Evolutionary conservation across 2,888 invertebrate genomes (phyloP), one percentile per base, ranked within the genome.

Genomic region (Parascotia fuliginaria): DNA sequence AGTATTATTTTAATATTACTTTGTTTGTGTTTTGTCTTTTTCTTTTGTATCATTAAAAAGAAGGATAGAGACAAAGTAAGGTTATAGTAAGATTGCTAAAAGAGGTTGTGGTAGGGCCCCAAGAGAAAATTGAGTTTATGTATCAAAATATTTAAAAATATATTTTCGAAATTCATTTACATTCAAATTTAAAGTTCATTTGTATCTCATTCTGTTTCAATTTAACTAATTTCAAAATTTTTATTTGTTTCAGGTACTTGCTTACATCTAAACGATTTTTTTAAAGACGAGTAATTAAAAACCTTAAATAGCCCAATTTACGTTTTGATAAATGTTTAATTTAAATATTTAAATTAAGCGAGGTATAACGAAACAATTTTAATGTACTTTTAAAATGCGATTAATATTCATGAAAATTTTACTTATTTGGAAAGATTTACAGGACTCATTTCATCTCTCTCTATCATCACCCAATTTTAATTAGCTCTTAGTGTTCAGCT

Each of bases 181-280:
- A 33, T 38, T 28, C 1, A 39, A 47, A 14, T 15, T 28, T 46
- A 4, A 29, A 53, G 32, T 60, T 45, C 53, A 43, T 54, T 60
- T 49, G 42, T 49, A 16, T 43, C n/a, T 6, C 46, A 60, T 53
- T 43, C 50, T 29, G 9, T 57, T 57, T 40, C 43, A 57, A 56
- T 56, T 47, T 41, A 54, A 51, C 59, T 66, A 62, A 66, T 62
- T 59, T 47, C 7, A 12, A 44, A 51, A 64, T 59, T 65, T 39
- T 66, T 43, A 45, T 66, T 67, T 67, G 67, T 67, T 67, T 65
- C 66, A 65, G 66, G 66, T 67, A 66, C 37, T 29, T 16, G 15
- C 60, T 47, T 44, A 55, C 19, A 57, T 58, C 36, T 52, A 64
- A 49, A 41, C 24, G 42, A 4, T 38, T 60, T 46, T 40, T 45